These are phyloP conservation scores for Tupiocoris notatus DNA, from an alignment of 2,888 invertebrate genomes.

Conservation along the genomic window DNA sequence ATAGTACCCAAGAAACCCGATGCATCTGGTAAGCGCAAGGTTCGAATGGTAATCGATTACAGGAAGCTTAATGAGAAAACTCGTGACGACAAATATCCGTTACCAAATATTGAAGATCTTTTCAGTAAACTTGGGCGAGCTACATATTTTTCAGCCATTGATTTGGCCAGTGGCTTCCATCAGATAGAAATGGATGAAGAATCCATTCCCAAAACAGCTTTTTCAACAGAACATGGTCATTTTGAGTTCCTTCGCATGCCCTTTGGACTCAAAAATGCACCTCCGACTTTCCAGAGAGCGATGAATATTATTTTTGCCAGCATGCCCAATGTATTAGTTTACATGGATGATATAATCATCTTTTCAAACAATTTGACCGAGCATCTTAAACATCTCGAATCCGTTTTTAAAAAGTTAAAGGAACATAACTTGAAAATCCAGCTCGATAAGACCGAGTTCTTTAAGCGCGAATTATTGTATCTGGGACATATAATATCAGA, in stretches of 20 bases:
- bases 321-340: not conserved
- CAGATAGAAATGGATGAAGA: conserved; percentile 5
- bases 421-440: conserved; percentile 36
- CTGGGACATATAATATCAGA: conserved; percentile 22
- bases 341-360: conserved; percentile 9
- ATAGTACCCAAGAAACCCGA: conserved; percentile 7
- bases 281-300: not conserved
- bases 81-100: not conserved
- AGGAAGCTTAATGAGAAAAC: conserved; percentile 5
- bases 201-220: not conserved
- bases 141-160: conserved; percentile 1
- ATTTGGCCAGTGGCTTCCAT: not conserved
- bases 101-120: conserved; percentile 11
- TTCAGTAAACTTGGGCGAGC: not conserved
- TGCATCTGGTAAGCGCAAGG: not conserved
- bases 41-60: not conserved
- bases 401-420: conserved; percentile 11
- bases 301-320: not conserved
- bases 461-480: conserved; percentile 29
- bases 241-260: conserved; percentile 1
- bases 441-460: conserved; percentile 43
- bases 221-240: not conserved
- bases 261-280: not conserved
- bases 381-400: not conserved
- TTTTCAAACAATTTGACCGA: not conserved